Percentiles rank a stretch among this genome's conserved stretches.
Evolutionary conservation across 2,113 vertebrate species (phyloP).

Genomic region (Tichodroma muraria): DNA sequence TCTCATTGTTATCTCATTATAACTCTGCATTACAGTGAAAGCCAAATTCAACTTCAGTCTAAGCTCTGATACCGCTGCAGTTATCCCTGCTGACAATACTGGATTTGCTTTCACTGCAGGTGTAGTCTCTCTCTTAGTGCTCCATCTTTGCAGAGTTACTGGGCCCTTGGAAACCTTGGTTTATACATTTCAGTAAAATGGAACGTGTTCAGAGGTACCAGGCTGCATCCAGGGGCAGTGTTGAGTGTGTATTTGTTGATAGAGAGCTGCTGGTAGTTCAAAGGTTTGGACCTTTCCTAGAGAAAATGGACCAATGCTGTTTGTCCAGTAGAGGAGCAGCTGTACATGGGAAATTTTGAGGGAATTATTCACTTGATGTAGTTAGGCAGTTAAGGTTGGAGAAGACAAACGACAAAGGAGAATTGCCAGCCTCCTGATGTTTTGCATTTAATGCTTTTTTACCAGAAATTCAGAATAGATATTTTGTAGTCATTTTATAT

Average conservation of each 20-base stretch:
- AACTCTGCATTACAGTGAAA: not conserved
- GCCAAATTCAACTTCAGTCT: not conserved
- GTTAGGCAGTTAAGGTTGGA: not conserved
- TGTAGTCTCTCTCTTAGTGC: not conserved
- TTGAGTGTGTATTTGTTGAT: not conserved
- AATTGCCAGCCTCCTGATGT: fast-evolving
- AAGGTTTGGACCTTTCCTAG: not conserved
- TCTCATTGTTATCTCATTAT: slow-evolving; percentile 15
- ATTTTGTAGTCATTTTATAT: not conserved
- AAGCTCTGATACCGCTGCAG: not conserved
- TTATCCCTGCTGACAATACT: not conserved
- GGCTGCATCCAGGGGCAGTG: not conserved
- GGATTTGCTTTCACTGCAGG: not conserved
- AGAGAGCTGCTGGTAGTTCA: not conserved
- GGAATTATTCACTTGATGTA: not conserved
- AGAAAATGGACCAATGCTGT: not conserved
- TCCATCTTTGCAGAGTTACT: not conserved
- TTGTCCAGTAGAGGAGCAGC: not conserved
- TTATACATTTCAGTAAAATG: not conserved
- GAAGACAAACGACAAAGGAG: not conserved
- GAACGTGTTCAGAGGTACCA: not conserved
- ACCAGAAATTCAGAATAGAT: not conserved
- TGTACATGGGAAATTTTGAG: not conserved
- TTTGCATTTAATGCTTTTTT: not conserved
- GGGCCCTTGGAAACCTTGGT: not conserved